Conservation (phyloP, 1,140 invertebrate species). For the Ephestia elutella region DNA sequence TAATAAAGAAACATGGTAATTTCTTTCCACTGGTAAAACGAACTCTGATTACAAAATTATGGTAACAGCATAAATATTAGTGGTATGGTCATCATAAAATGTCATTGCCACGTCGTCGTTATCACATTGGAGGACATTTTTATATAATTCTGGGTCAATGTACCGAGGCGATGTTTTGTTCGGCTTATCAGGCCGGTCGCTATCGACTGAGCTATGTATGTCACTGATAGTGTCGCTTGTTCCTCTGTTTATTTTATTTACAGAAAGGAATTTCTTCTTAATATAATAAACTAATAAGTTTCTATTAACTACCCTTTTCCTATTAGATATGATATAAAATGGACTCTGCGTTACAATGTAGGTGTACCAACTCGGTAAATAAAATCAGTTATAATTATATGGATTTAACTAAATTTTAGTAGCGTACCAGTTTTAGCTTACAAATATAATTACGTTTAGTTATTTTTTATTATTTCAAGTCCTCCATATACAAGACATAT, state of each 20-base stretch:
- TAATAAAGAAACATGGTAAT: no score
- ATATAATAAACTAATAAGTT: not conserved
- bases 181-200: conserved; percentile 49
- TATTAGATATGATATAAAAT: no score
- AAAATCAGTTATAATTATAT: no score
- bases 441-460: no score
- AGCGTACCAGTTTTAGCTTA: no score
- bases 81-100: conserved; percentile 41
- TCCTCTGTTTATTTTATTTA: conserved; percentile 23
- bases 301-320: not conserved
- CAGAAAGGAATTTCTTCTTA: not conserved
- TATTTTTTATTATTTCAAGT: no score
- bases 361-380: no score
- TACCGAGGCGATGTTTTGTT: conserved; percentile 68
- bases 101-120: conserved; percentile 65
- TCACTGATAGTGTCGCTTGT: conserved; percentile 53
- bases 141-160: conserved; percentile 73
- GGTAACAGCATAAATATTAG: no score
- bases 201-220: conserved; percentile 64
- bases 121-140: conserved; percentile 67
- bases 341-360: not conserved
- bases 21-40: no score
- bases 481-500: no score
- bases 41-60: no score
- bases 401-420: no score